Base-by-base conservation (phyloP, 2,888 invertebrate species). In the Dolomedes plantarius region DNA sequence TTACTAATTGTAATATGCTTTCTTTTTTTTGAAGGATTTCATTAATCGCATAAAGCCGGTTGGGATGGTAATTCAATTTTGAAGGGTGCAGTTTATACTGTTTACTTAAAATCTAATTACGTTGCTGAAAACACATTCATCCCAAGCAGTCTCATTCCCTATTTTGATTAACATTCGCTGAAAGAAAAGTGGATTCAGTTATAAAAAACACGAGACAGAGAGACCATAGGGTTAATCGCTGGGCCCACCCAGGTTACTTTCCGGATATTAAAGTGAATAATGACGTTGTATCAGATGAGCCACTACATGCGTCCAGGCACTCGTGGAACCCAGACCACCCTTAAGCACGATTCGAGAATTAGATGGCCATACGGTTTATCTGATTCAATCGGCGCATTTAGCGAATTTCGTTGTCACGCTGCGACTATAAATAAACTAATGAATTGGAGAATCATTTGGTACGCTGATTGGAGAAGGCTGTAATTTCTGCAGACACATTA, bases 351-450 rank as follows among this genome's bases (percentile, higher is more conserved):
- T 64, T 69, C 56, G 67, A 23, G 73, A 67, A 72, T 72, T 74
- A 81, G 64, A 64, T 65, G 73, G 78, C 56, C 64, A 46, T 68
- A 32, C 32, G 46, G 31, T 74, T 75, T 82, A 82, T 82, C 82
- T 75, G 81, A 82, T 82, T 23, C 62, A 69, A 82, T 82, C 82
- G 75, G 62, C 75, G 82, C 82, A 82, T 82, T 83, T 83, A 83
- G 77, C 65, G 83, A 72, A 83, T 77, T 72, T 50, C 83, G 76
- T 76, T 77, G 83, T 83, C 83, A 83, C 83, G 83, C 72, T 72
- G 72, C 19, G 76, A 76, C 83, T 77, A 83, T 83, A 83, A 83
- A 83, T 83, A 83, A 83, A 83, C 83, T 86, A 86, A 86, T 86
- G 85, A 86, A 86, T 86, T 79, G 85, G 85, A 67, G 74, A 86